phyloP scores from a whole-genome alignment of 2,888 invertebrate genomes.

The Tryphoninae sp. region DNA sequence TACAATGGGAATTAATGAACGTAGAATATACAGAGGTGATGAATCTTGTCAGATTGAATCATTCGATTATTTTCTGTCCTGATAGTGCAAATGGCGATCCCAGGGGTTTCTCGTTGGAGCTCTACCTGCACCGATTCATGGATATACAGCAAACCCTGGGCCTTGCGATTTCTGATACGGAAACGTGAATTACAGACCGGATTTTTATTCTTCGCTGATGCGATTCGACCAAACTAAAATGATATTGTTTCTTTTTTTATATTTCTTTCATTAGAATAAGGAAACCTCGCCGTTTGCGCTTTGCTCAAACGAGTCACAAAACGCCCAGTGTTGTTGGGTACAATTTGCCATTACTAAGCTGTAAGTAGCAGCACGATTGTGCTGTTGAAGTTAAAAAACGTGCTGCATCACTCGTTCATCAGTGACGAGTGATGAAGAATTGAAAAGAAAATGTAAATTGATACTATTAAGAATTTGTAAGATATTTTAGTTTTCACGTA shows the following conservation, averaged over 20 bases:
- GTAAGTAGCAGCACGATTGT: constrained; percentile 3
- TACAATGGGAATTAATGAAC: too few species aligned
- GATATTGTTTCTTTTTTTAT: constrained; percentile 10
- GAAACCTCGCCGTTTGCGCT: constrained; percentile 31
- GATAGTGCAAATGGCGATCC: constrained; percentile 62
- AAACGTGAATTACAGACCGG: constrained; percentile 64
- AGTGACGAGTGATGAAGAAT: constrained; percentile 19
- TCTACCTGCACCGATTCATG: constrained; percentile 70
- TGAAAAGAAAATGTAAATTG: constrained; percentile 52
- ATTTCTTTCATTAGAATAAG: not conserved
- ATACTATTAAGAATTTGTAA: constrained; percentile 50
- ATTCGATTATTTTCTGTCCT: constrained; percentile 3
- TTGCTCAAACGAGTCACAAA: constrained; percentile 22
- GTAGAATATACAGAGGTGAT: not conserved
- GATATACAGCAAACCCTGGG: constrained; percentile 72
- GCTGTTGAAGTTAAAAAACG: not conserved
- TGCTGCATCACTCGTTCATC: constrained; percentile 40
- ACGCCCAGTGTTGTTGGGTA: constrained; percentile 51
- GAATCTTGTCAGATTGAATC: too few species aligned
- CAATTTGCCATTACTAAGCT: constrained; percentile 66
- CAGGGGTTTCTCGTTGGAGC: constrained; percentile 66
- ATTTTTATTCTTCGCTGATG: constrained; percentile 54
- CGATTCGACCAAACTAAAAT: constrained; percentile 54
- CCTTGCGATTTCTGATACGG: constrained; percentile 69
- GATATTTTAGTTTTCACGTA: constrained; percentile 50